Evolutionary conservation across 2,113 vertebrate genomes (phyloP), one percentile per base, ranked within the genome.

Genomic region (Vicugna pacos): DNA sequence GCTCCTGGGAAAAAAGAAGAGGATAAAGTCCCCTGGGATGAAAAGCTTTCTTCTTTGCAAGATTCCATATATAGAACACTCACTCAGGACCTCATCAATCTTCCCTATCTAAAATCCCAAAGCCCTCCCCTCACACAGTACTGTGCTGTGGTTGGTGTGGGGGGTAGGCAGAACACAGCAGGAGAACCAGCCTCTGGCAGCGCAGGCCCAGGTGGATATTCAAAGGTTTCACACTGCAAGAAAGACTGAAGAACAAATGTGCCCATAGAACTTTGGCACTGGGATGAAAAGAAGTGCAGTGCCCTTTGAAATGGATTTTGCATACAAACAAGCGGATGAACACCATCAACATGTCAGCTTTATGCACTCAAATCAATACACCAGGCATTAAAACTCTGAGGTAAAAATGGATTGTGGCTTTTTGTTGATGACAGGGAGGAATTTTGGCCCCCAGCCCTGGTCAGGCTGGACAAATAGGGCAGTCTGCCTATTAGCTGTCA

Each of bases 341-440:
- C 85, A 92, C 67, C 80, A 92, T 56, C 77, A 73, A 75, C 87
- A 72, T 89, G 84, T 64, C 84, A 46, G 94, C 70, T 94, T 77
- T 73, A 92, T 75, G 87, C 80, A 79, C 82, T 91, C 86, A 88
- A 70, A 97, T 97, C 96, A 76, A 97, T 97, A 94, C 64, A 70
- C 32, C 46, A 69, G 42, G 46, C 91, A 95, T 86, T 89, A 91
- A 89, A 93, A 94, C 89, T 46, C 38, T 0, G 93, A 91, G 93
- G 72, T 93, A 96, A 95, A 96, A 97, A 84, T 72, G 90, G 91
- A 85, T 72, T 89, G 95, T 93, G 94, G 91, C 86, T 96, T 92
- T 97, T 89, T 94, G 96, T 93, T 96, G 95, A 96, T 96, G 92
- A 76, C 93, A 62, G 65, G n/a, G 89, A 93, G 76, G 87, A 83